Conservation (phyloP, 2,113 vertebrate species). For the Enhydra lutris region DNA sequence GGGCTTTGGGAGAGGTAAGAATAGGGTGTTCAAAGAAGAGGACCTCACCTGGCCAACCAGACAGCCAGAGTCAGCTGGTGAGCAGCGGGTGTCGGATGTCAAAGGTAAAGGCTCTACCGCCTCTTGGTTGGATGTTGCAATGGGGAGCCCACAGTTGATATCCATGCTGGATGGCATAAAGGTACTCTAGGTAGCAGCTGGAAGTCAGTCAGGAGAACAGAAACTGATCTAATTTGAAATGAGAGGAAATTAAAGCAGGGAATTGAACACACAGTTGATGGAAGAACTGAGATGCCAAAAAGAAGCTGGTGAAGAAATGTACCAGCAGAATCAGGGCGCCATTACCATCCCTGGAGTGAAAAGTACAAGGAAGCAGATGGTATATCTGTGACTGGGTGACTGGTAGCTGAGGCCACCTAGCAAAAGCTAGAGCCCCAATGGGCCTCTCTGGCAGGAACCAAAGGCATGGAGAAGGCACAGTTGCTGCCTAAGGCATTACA, state of each 20-base stretch:
- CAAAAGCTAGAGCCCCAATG: background rate
- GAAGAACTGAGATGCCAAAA: background rate
- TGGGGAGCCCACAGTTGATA: background rate
- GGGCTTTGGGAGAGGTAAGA: background rate
- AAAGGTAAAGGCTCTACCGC: background rate
- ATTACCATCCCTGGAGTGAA: background rate
- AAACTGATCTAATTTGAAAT: background rate
- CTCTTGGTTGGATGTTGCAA: background rate
- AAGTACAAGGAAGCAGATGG: background rate
- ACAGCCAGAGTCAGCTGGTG: background rate
- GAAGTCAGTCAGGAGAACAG: background rate
- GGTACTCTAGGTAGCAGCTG: background rate
- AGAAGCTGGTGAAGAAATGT: background rate
- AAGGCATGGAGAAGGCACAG: background rate
- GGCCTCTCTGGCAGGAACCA: background rate
- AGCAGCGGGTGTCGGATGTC: background rate
- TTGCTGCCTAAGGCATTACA: background rate
- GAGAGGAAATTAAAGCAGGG: constrained; percentile 6
- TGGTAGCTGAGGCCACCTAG: background rate
- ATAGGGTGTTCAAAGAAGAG: background rate
- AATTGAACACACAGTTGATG: background rate
- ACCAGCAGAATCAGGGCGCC: background rate
- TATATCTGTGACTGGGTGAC: background rate
- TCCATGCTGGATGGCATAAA: background rate
- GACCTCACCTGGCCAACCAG: background rate